phyloP scores from a whole-genome alignment of 1,140 invertebrate species.

The Vanessa atalanta region DNA sequence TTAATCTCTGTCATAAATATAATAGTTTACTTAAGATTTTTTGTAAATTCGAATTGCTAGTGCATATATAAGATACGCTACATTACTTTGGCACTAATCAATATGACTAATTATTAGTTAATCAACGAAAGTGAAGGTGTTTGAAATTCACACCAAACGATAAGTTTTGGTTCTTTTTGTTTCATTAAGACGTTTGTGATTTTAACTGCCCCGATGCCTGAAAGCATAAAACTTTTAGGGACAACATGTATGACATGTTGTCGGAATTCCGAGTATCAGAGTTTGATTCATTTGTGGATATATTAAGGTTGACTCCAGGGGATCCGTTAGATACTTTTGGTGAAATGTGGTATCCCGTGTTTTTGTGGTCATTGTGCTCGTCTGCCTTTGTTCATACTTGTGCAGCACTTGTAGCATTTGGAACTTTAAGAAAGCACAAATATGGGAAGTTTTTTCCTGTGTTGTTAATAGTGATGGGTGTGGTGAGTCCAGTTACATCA shows the following conservation, averaged over 20 bases:
- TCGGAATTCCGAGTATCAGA: conserved; percentile 82
- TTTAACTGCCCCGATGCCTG: conserved; percentile 68
- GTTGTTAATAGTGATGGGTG: conserved; percentile 92
- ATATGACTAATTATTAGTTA: not conserved
- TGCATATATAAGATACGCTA: not conserved
- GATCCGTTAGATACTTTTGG: conserved; percentile 84
- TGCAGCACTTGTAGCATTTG: conserved; percentile 94
- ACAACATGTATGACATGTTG: conserved; percentile 82
- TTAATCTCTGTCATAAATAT: conserved; percentile 13
- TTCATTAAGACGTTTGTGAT: conserved; percentile 22
- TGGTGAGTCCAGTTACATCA: conserved; percentile 91
- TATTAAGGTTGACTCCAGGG: conserved; percentile 82
- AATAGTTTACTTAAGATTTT: not conserved
- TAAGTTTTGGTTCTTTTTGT: conserved; percentile 21
- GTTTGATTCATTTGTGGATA: conserved; percentile 84
- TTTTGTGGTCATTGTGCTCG: conserved; percentile 96
- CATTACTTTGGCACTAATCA: not conserved
- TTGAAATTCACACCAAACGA: not conserved
- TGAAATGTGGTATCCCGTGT: conserved; percentile 98
- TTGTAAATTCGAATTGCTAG: not conserved
- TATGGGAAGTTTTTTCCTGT: conserved; percentile 96
- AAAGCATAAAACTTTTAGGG: conserved; percentile 56
- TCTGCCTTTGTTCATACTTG: conserved; percentile 95
- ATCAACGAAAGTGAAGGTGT: not conserved
- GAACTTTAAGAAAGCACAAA: conserved; percentile 94